Conservation (phyloP, 2,888 invertebrate species). For the Oegoconia quadripuncta region DNA sequence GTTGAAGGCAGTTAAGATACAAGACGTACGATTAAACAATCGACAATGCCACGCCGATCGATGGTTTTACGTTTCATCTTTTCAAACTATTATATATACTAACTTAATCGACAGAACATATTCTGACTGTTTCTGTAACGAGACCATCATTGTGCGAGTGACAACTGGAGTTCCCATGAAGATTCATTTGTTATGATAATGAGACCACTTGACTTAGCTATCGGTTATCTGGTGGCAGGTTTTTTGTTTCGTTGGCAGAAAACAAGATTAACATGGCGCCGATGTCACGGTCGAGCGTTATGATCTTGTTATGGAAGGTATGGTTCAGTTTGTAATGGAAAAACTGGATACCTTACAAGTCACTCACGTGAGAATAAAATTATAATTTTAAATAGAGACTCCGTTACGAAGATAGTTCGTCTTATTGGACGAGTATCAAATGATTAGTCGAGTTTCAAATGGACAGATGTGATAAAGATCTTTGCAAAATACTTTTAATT, state of each 20-base stretch:
- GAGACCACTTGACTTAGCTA: conserved; percentile 14
- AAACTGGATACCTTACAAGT: neutral
- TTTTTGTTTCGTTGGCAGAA: conserved; percentile 15
- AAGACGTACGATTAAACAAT: no score
- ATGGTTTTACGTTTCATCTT: no score
- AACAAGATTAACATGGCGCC: conserved; percentile 20
- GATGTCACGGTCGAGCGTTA: conserved; percentile 1
- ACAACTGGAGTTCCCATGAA: conserved; percentile 18
- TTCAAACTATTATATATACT: no score
- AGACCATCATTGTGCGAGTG: neutral
- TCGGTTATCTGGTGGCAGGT: conserved; percentile 16
- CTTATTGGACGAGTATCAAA: neutral
- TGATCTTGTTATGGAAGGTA: conserved; percentile 1
- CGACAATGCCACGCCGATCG: no score
- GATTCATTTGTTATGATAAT: conserved; percentile 35
- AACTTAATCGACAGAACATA: neutral
- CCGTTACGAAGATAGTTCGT: conserved; percentile 8
- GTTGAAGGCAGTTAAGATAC: no score
- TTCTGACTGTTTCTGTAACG: neutral
- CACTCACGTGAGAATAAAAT: neutral
- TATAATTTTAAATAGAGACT: conserved; percentile 2
- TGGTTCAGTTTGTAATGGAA: neutral
- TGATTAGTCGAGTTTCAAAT: neutral
- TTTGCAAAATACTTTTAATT: no score
- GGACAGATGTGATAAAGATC: no score